phyloP scores from a whole-genome alignment of 1,140 invertebrate species.

The Cydia strobilella region DNA sequence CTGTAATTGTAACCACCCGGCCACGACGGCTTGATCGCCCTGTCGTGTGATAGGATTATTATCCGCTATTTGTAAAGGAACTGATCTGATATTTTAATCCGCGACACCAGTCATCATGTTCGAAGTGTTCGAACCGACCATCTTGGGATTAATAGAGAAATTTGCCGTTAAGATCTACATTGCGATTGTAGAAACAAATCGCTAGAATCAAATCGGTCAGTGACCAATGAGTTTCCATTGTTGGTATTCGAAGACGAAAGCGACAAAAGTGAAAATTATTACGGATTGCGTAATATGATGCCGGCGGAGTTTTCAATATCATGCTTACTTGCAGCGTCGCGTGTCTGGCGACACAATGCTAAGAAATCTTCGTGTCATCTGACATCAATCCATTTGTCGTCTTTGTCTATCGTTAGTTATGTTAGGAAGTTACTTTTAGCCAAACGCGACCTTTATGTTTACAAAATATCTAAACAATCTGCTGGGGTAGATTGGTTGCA shows the following conservation, averaged over 20 bases:
- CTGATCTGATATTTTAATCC: conserved; percentile 23
- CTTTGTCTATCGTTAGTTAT: not conserved
- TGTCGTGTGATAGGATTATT: conserved; percentile 32
- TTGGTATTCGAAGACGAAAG: conserved; percentile 30
- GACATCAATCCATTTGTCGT: conserved; percentile 19
- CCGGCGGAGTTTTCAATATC: conserved; percentile 28
- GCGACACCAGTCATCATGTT: conserved; percentile 17
- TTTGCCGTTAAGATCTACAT: conserved; percentile 10
- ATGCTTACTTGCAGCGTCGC: conserved; percentile 27
- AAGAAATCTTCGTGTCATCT: conserved; percentile 19
- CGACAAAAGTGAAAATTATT: conserved; percentile 32
- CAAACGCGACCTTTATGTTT: not conserved
- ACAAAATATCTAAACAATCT: conserved; percentile 20
- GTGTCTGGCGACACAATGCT: conserved; percentile 24
- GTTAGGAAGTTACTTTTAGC: conserved; percentile 16
- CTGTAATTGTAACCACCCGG: conserved; percentile 46
- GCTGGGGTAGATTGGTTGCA: not conserved
- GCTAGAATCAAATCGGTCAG: conserved; percentile 23
- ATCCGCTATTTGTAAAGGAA: conserved; percentile 30
- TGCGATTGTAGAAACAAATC: conserved; percentile 11
- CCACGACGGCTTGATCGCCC: conserved; percentile 24
- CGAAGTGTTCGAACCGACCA: not conserved
- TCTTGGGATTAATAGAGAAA: not conserved
- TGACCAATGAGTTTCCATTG: conserved; percentile 28
- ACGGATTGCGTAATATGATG: conserved; percentile 24